phyloP scores from a whole-genome alignment of 2,113 vertebrate species.

The Guaruba guarouba region DNA sequence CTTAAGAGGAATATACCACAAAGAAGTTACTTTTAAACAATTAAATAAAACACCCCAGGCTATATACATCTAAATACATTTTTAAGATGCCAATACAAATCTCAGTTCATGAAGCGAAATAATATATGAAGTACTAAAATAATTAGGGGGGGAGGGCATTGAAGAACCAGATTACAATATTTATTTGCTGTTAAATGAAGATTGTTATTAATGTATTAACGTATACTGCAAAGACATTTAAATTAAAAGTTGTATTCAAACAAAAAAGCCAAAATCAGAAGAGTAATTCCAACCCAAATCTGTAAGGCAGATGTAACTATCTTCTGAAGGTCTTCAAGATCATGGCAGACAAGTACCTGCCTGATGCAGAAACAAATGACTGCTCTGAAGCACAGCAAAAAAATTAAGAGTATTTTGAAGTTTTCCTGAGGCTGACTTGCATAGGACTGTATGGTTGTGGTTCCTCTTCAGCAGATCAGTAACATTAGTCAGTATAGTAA shows the following conservation, averaged over 20 bases:
- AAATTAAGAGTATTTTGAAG: not conserved
- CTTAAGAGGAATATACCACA: not conserved
- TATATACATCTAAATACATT: not conserved
- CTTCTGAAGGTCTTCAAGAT: not conserved
- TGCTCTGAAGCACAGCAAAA: not conserved
- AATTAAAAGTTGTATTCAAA: not conserved
- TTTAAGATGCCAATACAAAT: not conserved
- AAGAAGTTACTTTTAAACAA: not conserved
- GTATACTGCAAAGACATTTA: not conserved
- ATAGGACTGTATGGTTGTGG: not conserved
- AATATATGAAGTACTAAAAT: not conserved
- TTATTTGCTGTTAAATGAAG: not conserved
- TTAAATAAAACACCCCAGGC: not conserved
- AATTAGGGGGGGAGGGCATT: accelerated
- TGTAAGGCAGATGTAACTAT: not conserved
- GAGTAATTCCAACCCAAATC: not conserved
- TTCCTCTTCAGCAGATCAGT: not conserved
- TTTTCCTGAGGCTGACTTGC: not conserved
- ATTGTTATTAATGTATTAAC: not conserved
- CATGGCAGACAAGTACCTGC: not conserved
- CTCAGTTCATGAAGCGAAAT: not conserved
- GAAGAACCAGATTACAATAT: not conserved
- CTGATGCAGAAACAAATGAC: not conserved
- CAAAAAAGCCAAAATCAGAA: not conserved
- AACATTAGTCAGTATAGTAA: not conserved